Evolutionary conservation across 2,113 vertebrate genomes (phyloP).

Genomic region (Lepisosteus osseus): DNA sequence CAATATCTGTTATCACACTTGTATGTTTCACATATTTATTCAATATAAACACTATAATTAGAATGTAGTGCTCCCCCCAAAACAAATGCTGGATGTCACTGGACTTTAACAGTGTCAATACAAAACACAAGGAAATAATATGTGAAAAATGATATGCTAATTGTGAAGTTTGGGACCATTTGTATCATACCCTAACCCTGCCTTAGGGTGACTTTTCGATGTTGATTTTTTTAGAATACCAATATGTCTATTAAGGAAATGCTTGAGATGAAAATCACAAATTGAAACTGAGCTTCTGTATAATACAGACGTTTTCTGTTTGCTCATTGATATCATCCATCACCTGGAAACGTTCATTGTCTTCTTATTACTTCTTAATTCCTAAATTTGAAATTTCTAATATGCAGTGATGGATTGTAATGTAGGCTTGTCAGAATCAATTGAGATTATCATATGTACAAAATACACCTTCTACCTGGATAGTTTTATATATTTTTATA

Average conservation of each 20-base stretch:
- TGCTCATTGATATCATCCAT: constrained; percentile 64
- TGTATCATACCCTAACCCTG: no score
- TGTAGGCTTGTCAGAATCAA: constrained; percentile 72
- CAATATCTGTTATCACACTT: not conserved
- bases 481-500: constrained; percentile 16
- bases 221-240: no score
- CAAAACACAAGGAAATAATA: no score
- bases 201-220: no score
- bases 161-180: no score
- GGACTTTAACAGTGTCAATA: no score
- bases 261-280: not conserved
- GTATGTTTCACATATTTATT: not conserved
- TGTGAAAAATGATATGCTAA: no score
- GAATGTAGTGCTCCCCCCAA: no score
- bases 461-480: constrained; percentile 29
- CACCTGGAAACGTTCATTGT: constrained; percentile 58
- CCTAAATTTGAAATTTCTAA: constrained; percentile 75
- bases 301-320: constrained; percentile 51
- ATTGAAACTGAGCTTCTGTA: constrained; percentile 5
- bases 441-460: constrained; percentile 69
- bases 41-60: not conserved
- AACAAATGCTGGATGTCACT: no score
- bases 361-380: constrained; percentile 71
- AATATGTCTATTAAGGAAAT: not conserved
- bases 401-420: constrained; percentile 76